Base-by-base conservation (phyloP, 2,113 vertebrate genomes). In the Bubo bubo region DNA sequence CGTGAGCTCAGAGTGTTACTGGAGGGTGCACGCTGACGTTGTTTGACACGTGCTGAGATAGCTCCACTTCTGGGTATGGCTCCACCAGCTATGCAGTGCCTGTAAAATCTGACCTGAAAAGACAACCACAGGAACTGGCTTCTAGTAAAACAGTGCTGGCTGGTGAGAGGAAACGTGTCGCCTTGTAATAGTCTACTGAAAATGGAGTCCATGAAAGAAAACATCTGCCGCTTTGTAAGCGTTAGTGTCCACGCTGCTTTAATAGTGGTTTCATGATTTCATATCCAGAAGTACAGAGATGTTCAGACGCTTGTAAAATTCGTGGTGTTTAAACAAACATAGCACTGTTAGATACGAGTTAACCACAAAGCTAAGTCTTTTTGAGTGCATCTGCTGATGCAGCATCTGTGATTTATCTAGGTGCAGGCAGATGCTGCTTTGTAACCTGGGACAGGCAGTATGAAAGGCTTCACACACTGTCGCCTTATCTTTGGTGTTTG, bases 1-100 rank as follows among this genome's bases (percentile, higher is more conserved):
- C 0, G 0, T 9, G 52, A n/a, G n/a, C 67, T 58, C 8, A 0
- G 5, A 10, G 20, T 19, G 52, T 21, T 32, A 4, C 17, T 11
- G 35, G 13, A 18, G 45, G 34, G 41, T 53, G 41, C 34, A 2
- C 0, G 0, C 56, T 22, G 62, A 8, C 1, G 2, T 7, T 11
- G 15, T 17, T 75, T 14, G 17, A 3, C 7, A 10, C 1, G 2
- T 5, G 0, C 66, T 0, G 3, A 47, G n/a, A 27, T 14, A 37
- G 28, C 41, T 72, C 53, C 10, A 0, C 12, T 45, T 13, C 28
- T 60, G 45, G 32, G 5, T 56, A 9, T 28, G 58, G 22, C 45
- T 80, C n/a, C 23, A 22, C 7, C 17, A 20, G 23, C 1, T 30
- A 4, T 7, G 32, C 18, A 43, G 23, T 26, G 55, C 30, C 55